Conservation (phyloP, 2,797 vertebrate genomes). For the Pseudochaenichthys georgianus region DNA sequence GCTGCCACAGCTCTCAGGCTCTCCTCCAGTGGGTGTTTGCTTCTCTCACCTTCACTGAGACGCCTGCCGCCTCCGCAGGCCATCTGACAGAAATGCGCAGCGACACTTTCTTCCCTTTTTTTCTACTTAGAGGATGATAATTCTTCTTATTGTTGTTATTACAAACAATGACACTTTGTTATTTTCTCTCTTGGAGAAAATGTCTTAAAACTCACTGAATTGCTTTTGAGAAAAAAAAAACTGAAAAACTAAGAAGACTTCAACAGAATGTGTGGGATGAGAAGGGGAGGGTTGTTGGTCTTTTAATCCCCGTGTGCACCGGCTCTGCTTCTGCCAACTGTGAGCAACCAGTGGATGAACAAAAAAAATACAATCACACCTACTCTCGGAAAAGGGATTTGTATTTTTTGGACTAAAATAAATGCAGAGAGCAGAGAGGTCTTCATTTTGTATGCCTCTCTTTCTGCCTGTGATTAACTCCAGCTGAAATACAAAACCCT, state of each 20-base stretch:
- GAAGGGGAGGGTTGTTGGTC: conserved; percentile 60
- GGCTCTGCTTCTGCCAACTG: conserved; percentile 87
- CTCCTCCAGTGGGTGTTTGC: conserved; percentile 79
- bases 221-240: conserved; percentile 58
- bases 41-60: conserved; percentile 79
- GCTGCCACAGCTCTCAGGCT: conserved; percentile 79
- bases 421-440: conserved; percentile 68
- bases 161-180: conserved; percentile 73
- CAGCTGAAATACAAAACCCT: conserved; percentile 57
- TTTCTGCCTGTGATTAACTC: conserved; percentile 52
- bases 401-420: conserved; percentile 70
- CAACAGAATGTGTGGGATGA: conserved; percentile 80
- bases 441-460: conserved; percentile 65
- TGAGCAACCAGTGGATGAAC: conserved; percentile 86
- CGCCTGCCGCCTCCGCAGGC: conserved; percentile 77
- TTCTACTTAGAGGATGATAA: conserved; percentile 75
- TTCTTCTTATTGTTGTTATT: conserved; percentile 72
- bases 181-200: conserved; percentile 79
- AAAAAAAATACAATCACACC: conserved; percentile 68
- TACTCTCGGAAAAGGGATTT: conserved; percentile 77
- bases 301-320: conserved; percentile 87
- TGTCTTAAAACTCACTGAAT: conserved; percentile 80
- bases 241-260: conserved; percentile 75
- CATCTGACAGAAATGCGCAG: conserved; percentile 83
- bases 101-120: conserved; percentile 88